A percentile compares a stretch with the other conserved stretches of the same genome.
Evolutionary conservation across 2,888 invertebrate species (phyloP).

Genomic region (Myopa tessellatipennis): DNA sequence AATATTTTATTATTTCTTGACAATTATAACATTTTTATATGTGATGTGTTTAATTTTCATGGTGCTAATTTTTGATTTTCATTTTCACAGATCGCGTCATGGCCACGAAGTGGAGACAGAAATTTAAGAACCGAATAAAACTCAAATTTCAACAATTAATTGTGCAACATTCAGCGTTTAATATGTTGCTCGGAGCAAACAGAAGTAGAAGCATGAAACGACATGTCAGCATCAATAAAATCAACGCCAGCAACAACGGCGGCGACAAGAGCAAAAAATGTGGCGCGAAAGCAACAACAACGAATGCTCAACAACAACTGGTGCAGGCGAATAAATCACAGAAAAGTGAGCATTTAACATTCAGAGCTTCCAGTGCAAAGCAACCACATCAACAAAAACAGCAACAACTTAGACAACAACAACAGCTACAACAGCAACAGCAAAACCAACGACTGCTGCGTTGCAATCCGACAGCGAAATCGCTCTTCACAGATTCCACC

Average conservation of each 20-base stretch:
- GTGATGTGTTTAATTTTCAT: neutral
- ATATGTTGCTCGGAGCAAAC: neutral
- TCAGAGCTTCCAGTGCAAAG: slow-evolving; percentile 25
- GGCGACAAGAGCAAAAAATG: neutral
- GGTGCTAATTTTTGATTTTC: neutral
- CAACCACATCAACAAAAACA: slow-evolving; percentile 24
- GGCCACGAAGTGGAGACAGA: slow-evolving; percentile 67
- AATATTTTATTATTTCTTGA: no score
- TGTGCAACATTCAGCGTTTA: slow-evolving; percentile 20
- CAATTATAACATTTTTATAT: slow-evolving; percentile 25
- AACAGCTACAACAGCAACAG: slow-evolving; percentile 42
- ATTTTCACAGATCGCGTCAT: slow-evolving; percentile 60
- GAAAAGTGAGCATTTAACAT: slow-evolving; percentile 30
- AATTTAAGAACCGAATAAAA: slow-evolving; percentile 64
- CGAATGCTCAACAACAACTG: slow-evolving; percentile 16
- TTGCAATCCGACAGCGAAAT: slow-evolving; percentile 40
- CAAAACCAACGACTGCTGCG: slow-evolving; percentile 43
- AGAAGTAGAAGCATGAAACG: slow-evolving; percentile 39
- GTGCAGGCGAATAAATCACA: slow-evolving; percentile 25
- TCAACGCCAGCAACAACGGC: slow-evolving; percentile 32
- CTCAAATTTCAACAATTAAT: slow-evolving; percentile 46
- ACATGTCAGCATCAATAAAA: slow-evolving; percentile 41
- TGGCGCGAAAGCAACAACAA: neutral
- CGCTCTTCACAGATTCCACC: slow-evolving; percentile 43
- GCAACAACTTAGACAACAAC: slow-evolving; percentile 31